A percentile compares a stretch with the other conserved stretches of the same genome.
These are phyloP conservation scores for Ptychobarbus kaznakovi DNA, from an alignment of 2,797 vertebrate genomes.

Conservation along the genomic window DNA sequence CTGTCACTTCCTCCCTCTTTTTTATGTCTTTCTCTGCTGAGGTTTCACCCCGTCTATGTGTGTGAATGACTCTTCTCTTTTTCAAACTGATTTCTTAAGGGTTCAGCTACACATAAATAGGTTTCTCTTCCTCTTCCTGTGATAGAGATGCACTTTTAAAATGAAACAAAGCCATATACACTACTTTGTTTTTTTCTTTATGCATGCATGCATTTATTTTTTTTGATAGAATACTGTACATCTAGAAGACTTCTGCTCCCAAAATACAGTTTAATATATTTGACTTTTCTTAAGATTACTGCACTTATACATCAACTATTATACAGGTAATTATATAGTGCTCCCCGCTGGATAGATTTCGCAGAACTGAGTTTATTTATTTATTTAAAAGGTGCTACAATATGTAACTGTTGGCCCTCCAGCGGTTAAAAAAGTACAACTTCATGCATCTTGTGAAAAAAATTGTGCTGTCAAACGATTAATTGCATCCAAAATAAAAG, in stretches of 20 bases:
- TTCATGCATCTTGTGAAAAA: no score
- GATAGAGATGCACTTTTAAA: neutral
- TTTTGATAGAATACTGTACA: neutral
- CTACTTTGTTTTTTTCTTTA: neutral
- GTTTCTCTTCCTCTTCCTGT: slow-evolving; percentile 59
- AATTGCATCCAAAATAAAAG: no score
- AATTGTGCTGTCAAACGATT: no score
- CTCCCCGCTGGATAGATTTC: slow-evolving; percentile 25
- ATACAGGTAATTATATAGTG: neutral
- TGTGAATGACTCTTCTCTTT: slow-evolving; percentile 50
- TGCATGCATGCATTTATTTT: neutral
- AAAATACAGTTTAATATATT: neutral
- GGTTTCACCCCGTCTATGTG: slow-evolving; percentile 45
- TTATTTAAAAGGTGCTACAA: neutral
- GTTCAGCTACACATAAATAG: slow-evolving; percentile 25
- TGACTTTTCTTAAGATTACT: neutral
- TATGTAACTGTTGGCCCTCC: neutral
- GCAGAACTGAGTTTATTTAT: neutral
- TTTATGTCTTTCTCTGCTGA: slow-evolving; percentile 45
- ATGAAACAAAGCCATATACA: neutral
- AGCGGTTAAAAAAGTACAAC: neutral
- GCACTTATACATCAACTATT: neutral
- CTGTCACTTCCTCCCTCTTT: slow-evolving; percentile 59
- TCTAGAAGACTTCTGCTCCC: neutral
- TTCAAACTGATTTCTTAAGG: slow-evolving; percentile 52